A percentile compares a stretch with the other conserved stretches of the same genome.
Evolutionary conservation across 2,797 vertebrate species (phyloP).

Genomic region (Sebastes vulpes): DNA sequence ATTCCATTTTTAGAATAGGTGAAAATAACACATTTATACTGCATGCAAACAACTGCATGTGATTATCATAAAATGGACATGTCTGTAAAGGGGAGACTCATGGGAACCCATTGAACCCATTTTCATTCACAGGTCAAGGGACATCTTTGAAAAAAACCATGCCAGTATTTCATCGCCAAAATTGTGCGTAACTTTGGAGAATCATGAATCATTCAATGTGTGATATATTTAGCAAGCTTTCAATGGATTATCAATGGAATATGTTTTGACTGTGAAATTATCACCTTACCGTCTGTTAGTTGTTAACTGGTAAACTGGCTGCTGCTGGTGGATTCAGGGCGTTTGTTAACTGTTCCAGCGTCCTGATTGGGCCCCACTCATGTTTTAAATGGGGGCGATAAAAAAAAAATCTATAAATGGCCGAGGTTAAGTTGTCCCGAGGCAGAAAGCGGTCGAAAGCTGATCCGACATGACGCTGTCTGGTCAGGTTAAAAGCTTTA

Average conservation of each 20-base stretch:
- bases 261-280: neutral
- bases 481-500: conserved; percentile 40
- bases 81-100: too few species aligned
- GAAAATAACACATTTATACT: too few species aligned
- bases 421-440: conserved; percentile 16
- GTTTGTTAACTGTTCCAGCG: neutral
- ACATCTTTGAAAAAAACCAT: too few species aligned
- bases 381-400: conserved; percentile 19
- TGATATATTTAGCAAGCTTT: neutral
- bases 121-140: too few species aligned
- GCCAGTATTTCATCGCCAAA: too few species aligned
- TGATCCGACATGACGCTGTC: neutral
- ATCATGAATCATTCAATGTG: neutral
- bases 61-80: too few species aligned
- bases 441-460: conserved; percentile 15
- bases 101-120: too few species aligned
- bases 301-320: neutral
- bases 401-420: conserved; percentile 47
- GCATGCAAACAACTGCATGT: too few species aligned
- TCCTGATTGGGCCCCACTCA: neutral
- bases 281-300: neutral
- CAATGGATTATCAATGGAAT: neutral
- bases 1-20: too few species aligned
- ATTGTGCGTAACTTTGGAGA: too few species aligned
- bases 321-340: conserved; percentile 1